phyloP scores from a whole-genome alignment of 2,888 invertebrate genomes.

The Tenthredo scrophulariae region DNA sequence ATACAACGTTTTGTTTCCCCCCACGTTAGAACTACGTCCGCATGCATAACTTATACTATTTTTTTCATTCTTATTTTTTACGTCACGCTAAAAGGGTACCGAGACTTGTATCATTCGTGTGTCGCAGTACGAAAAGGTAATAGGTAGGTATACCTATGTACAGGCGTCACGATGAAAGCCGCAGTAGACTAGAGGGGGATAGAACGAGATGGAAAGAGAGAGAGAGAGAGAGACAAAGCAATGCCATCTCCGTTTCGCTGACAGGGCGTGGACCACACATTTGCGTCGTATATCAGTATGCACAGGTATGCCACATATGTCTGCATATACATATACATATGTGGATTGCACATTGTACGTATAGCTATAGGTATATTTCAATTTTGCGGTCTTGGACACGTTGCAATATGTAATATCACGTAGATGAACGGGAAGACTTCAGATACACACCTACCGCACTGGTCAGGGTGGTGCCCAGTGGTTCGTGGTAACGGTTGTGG shows the following conservation, averaged over 20 bases:
- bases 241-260: constrained; percentile 35
- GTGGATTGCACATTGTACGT: neutral
- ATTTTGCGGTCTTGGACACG: constrained; percentile 49
- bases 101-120: constrained; percentile 14
- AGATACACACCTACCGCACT: constrained; percentile 36
- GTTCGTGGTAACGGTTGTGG: constrained; percentile 34
- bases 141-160: constrained; percentile 2
- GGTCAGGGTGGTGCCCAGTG: constrained; percentile 40
- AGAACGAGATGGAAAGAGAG: constrained; percentile 44
- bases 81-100: constrained; percentile 10
- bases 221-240: constrained; percentile 6
- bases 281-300: neutral
- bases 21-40: neutral
- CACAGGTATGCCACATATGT: neutral
- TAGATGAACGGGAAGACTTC: constrained; percentile 39
- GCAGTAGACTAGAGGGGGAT: constrained; percentile 31
- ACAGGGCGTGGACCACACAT: constrained; percentile 29
- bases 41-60: neutral
- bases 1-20: neutral
- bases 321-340: neutral
- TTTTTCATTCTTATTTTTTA: neutral
- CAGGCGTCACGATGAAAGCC: constrained; percentile 42
- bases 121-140: neutral
- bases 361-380: constrained; percentile 26
- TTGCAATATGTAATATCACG: constrained; percentile 41